These are phyloP conservation scores for Hippopotamus amphibius DNA, from an alignment of 2,113 vertebrate species.

Conservation along the genomic window DNA sequence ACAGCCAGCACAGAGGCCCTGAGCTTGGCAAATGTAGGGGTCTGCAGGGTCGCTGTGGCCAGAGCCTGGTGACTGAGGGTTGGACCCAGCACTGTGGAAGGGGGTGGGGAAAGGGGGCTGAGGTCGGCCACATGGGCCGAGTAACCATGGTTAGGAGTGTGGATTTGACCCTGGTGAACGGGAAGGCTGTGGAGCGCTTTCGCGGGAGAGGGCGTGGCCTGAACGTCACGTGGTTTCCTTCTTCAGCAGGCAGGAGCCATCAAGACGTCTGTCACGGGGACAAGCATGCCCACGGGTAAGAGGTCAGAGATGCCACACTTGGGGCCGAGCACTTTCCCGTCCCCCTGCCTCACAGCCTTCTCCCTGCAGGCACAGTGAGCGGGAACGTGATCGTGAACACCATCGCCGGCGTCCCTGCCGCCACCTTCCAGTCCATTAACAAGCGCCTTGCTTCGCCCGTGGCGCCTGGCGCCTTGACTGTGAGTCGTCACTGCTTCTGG, in stretches of 20 bases:
- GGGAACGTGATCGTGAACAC: conserved; percentile 98
- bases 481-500: conserved; percentile 84
- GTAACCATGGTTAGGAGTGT: accelerated
- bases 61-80: neutral
- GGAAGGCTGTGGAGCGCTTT: neutral
- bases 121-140: accelerated
- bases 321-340: accelerated
- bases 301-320: accelerated
- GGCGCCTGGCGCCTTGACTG: conserved; percentile 91
- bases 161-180: neutral
- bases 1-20: neutral
- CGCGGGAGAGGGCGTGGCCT: too few relatives aligned
- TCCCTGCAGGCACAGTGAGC: conserved; percentile 92
- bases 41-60: neutral
- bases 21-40: accelerated
- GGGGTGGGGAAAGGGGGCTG: neutral
- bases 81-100: accelerated
- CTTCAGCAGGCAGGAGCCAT: conserved; percentile 93
- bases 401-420: conserved; percentile 92
- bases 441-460: conserved; percentile 95
- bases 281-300: conserved; percentile 95
- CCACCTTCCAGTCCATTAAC: conserved; percentile 95
- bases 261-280: conserved; percentile 93
- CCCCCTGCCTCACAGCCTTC: neutral
- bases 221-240: conserved; percentile 44